These are phyloP conservation scores for Thera obeliscata DNA, from an alignment of 2,888 invertebrate species.

Conservation along the genomic window DNA sequence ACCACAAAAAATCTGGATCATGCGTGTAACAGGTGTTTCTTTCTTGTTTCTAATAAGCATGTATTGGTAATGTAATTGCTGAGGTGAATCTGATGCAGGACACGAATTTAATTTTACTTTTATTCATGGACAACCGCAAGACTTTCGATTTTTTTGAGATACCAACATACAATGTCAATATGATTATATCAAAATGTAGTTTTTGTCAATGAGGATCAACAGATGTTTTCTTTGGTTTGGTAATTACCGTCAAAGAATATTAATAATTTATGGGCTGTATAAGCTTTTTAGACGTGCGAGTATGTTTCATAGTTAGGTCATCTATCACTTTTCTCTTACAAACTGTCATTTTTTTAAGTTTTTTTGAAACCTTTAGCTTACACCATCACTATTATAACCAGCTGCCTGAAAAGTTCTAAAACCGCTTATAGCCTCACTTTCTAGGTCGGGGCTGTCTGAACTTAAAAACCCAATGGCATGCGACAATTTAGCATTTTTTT, in stretches of 20 bases:
- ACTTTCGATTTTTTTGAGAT: slow-evolving; percentile 68
- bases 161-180: slow-evolving; percentile 38
- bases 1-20: slow-evolving; percentile 72
- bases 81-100: slow-evolving; percentile 59
- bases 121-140: slow-evolving; percentile 58
- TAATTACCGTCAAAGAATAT: slow-evolving; percentile 10
- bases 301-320: too few relatives aligned
- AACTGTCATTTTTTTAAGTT: too few relatives aligned
- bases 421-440: too few relatives aligned
- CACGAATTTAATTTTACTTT: slow-evolving; percentile 60
- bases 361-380: too few relatives aligned
- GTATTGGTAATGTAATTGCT: slow-evolving; percentile 64
- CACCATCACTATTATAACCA: too few relatives aligned
- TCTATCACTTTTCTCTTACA: neutral
- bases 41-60: slow-evolving; percentile 75
- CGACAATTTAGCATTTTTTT: too few relatives aligned
- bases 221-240: slow-evolving; percentile 34
- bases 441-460: too few relatives aligned
- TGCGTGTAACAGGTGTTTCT: slow-evolving; percentile 76
- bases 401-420: too few relatives aligned
- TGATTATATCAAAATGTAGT: slow-evolving; percentile 30
- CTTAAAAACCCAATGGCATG: too few relatives aligned
- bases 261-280: neutral
- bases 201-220: slow-evolving; percentile 30
- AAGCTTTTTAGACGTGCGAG: neutral